Evolutionary conservation across 2,888 invertebrate species (phyloP).

Genomic region (Norana najaformis): DNA sequence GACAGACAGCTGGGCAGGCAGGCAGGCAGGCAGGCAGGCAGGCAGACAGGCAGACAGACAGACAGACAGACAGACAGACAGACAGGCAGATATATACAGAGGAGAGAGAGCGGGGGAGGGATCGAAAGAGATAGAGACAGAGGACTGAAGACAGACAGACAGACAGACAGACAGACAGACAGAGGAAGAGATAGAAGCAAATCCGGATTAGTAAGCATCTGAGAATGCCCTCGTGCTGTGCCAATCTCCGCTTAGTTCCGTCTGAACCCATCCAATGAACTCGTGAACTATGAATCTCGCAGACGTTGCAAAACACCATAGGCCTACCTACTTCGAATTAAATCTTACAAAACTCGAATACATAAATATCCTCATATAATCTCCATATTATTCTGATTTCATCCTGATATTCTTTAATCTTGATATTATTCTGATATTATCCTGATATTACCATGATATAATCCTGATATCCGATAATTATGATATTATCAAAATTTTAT

Average conservation of each 20-base stretch:
- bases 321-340: too few relatives aligned
- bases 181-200: background rate
- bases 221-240: background rate
- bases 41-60: background rate
- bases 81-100: background rate
- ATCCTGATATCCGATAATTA: background rate
- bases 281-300: too few relatives aligned
- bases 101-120: background rate
- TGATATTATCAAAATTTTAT: background rate
- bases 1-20: background rate
- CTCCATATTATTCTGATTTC: background rate
- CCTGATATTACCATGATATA: background rate
- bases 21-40: background rate
- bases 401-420: background rate
- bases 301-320: too few relatives aligned
- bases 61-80: background rate
- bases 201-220: background rate
- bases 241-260: background rate
- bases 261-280: slow-evolving; percentile 13
- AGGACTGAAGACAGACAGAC: background rate
- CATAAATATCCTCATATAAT: too few relatives aligned
- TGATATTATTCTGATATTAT: too few relatives aligned
- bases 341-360: too few relatives aligned
- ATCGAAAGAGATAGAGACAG: too few relatives aligned
- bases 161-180: background rate